A percentile compares a stretch with the other conserved stretches of the same genome.
Conservation (phyloP, 2,113 vertebrate genomes). For the Cinclus cinclus region DNA sequence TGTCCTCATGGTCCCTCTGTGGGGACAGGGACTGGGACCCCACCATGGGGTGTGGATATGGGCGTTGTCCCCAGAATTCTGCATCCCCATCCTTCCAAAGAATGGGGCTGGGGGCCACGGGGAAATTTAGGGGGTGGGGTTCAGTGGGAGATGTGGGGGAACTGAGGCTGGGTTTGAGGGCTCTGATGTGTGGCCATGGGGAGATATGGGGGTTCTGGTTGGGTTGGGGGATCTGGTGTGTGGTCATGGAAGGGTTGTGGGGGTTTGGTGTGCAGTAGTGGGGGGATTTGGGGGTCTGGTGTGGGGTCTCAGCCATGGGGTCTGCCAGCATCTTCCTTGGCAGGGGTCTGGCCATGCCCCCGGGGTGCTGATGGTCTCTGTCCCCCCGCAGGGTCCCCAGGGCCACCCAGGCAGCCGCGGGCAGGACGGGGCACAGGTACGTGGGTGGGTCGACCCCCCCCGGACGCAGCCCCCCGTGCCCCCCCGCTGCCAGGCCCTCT, state of each 20-base stretch:
- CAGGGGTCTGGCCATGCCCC: too few species aligned
- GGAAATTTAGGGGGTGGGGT: too few species aligned
- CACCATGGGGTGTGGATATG: too few species aligned
- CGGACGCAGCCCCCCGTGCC: not conserved
- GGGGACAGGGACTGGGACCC: too few species aligned
- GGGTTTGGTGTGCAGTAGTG: not conserved
- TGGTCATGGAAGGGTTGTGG: not conserved
- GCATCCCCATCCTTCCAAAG: too few species aligned
- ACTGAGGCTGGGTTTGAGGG: not conserved
- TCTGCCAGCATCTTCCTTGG: too few species aligned
- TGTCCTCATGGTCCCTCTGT: too few species aligned
- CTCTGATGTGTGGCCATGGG: not conserved
- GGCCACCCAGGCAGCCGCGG: constrained; percentile 87
- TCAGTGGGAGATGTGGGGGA: not conserved
- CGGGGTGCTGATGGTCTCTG: too few species aligned
- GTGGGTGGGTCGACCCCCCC: not conserved
- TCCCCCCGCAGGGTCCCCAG: constrained; percentile 76
- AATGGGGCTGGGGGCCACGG: too few species aligned
- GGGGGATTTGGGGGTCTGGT: not conserved
- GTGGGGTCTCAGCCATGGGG: too few species aligned
- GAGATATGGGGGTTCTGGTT: not conserved
- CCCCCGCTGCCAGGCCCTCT: not conserved
- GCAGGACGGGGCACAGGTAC: constrained; percentile 82
- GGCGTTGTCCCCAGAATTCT: not conserved
- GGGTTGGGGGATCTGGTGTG: too few species aligned